These are phyloP conservation scores for Actinernus sp. DNA, from an alignment of 92 coral and sea anemone species.

Conservation along the genomic window DNA sequence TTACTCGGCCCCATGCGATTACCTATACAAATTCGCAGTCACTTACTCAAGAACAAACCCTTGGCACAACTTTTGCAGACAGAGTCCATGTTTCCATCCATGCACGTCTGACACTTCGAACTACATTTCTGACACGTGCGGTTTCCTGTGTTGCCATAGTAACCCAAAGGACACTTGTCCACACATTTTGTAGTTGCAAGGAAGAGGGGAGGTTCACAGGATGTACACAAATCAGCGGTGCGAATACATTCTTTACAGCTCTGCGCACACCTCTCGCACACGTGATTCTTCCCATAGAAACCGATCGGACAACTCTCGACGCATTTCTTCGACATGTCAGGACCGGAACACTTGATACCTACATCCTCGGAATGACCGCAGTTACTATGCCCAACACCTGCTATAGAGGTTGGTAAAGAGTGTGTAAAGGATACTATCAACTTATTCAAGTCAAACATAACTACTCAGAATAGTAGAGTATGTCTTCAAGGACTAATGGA, in stretches of 20 bases:
- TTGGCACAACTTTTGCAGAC: conserved; percentile 74
- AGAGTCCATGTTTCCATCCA: conserved; percentile 53
- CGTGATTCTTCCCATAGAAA: conserved; percentile 30
- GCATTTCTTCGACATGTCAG: conserved; percentile 77
- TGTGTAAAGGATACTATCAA: too few species aligned
- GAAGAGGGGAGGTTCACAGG: conserved; percentile 47
- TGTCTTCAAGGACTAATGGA: too few species aligned
- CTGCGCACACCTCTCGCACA: conserved; percentile 53
- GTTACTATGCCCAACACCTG: conserved; percentile 66
- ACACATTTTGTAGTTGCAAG: conserved; percentile 52
- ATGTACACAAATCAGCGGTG: conserved; percentile 38
- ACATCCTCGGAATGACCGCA: conserved; percentile 93
- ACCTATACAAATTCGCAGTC: not conserved
- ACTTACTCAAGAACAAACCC: conserved; percentile 69
- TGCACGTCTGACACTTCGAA: conserved; percentile 69
- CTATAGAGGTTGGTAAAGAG: conserved; percentile 47
- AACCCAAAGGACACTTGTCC: conserved; percentile 61
- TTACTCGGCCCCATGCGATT: too few species aligned
- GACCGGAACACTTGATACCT: conserved; percentile 79
- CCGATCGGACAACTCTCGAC: conserved; percentile 56
- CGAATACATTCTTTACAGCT: conserved; percentile 44
- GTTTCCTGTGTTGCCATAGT: conserved; percentile 61
- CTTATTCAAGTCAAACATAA: too few species aligned
- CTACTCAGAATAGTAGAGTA: too few species aligned
- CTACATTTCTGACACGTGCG: conserved; percentile 55